Conservation (phyloP, 2,797 vertebrate genomes). For the Trachops cirrhosus region DNA sequence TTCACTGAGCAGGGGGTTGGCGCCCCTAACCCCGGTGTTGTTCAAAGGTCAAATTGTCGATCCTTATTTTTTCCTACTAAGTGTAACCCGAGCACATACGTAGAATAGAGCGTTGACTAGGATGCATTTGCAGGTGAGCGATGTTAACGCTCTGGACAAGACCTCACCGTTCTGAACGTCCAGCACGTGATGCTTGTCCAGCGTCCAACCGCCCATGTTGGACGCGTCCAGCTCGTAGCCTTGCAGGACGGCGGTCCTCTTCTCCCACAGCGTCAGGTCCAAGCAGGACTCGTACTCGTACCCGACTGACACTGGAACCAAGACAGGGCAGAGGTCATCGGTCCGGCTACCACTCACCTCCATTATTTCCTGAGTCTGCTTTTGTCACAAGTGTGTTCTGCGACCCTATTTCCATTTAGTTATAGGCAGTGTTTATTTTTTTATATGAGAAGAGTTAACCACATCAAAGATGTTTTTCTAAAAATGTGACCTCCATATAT, state of each 20-base stretch:
- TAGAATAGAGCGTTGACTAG: not conserved
- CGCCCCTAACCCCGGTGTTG: not conserved
- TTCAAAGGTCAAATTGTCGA: not conserved
- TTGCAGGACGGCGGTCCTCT: slow-evolving; percentile 93
- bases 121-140: rapidly evolving
- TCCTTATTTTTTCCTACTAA: not conserved
- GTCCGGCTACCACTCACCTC: not conserved
- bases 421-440: not conserved
- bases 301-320: slow-evolving; percentile 95
- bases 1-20: not conserved
- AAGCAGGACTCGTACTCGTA: slow-evolving; percentile 98
- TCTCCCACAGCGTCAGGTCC: slow-evolving; percentile 97
- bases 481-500: not conserved
- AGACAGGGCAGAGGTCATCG: slow-evolving; percentile 49
- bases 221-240: slow-evolving; percentile 97
- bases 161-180: slow-evolving; percentile 94
- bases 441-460: not conserved
- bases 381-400: not conserved
- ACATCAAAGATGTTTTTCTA: not conserved
- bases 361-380: not conserved
- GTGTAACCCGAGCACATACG: not conserved
- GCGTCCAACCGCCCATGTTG: slow-evolving; percentile 96
- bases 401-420: not conserved
- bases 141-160: not conserved
- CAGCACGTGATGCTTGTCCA: slow-evolving; percentile 96